Evolutionary conservation across 2,888 invertebrate genomes (phyloP).

Genomic region (Scaptomyza flava): DNA sequence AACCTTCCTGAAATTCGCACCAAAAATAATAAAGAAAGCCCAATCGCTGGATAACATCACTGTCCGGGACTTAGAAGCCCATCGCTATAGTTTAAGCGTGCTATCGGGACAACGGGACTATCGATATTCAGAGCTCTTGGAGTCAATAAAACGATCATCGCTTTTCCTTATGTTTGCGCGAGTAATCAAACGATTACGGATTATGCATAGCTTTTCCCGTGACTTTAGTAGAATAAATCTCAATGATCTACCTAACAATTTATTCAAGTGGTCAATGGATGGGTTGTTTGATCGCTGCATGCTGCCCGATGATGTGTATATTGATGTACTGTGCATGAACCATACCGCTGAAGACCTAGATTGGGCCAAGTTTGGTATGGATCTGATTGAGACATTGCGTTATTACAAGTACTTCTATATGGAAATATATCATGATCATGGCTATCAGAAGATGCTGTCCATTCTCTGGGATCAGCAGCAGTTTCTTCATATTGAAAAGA

Average conservation of each 20-base stretch:
- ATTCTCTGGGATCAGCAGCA: constrained; percentile 30
- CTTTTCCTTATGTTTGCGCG: constrained; percentile 33
- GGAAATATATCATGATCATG: constrained; percentile 6
- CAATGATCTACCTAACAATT: constrained; percentile 22
- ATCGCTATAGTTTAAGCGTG: neutral
- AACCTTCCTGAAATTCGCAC: neutral
- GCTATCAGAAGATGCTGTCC: constrained; percentile 1
- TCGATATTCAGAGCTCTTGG: constrained; percentile 16
- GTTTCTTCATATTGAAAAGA: constrained; percentile 31
- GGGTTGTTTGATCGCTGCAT: constrained; percentile 33
- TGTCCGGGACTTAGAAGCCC: neutral
- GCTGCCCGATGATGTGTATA: constrained; percentile 16
- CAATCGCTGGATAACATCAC: neutral
- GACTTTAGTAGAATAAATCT: neutral
- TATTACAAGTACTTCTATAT: constrained; percentile 30
- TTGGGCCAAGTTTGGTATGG: constrained; percentile 39
- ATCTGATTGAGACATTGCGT: constrained; percentile 35
- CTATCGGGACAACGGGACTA: neutral
- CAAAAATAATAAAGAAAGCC: neutral
- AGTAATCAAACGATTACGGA: constrained; percentile 7
- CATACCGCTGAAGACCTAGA: constrained; percentile 11
- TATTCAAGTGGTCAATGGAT: constrained; percentile 46
- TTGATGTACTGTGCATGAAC: constrained; percentile 33
- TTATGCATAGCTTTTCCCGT: constrained; percentile 13
- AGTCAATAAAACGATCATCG: constrained; percentile 33